phyloP scores from a whole-genome alignment of 2,797 vertebrate genomes.

The Acropternis orthonyx region DNA sequence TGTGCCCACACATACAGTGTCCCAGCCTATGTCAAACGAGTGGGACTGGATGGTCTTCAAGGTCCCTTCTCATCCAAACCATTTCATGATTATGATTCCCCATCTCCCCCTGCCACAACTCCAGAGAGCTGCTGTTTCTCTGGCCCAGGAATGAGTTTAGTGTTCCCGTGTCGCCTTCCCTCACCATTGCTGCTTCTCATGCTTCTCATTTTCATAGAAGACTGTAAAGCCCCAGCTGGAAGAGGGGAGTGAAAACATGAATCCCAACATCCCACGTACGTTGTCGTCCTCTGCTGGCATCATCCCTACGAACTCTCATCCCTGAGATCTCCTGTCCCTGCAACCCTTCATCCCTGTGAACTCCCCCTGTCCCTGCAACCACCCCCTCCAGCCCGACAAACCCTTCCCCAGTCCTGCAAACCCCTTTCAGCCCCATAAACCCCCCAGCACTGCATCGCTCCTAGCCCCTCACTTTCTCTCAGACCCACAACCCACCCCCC shows the following conservation, averaged over 20 bases:
- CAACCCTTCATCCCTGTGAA: neutral
- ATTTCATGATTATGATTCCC: neutral
- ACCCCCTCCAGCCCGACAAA: neutral
- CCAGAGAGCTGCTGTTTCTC: neutral
- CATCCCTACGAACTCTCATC: neutral
- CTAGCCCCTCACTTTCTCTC: neutral
- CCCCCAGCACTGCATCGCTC: neutral
- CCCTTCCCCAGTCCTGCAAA: neutral
- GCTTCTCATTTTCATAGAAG: constrained; percentile 86
- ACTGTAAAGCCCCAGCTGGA: constrained; percentile 91
- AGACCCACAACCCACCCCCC: neutral
- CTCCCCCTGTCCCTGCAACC: neutral
- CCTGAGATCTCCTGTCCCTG: neutral
- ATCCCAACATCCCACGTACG: fast-evolving
- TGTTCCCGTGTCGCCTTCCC: neutral
- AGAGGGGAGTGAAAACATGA: neutral
- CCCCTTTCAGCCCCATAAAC: neutral
- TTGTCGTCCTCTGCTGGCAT: fast-evolving
- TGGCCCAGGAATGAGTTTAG: neutral
- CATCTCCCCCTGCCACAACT: neutral
- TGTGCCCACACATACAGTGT: neutral
- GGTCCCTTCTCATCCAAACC: neutral
- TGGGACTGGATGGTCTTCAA: neutral
- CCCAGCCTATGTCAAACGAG: neutral
- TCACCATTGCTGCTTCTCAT: constrained; percentile 94